Evolutionary conservation across 2,797 vertebrate species (phyloP), one percentile per base, ranked within the genome.

Genomic region (Liparis tanakae): DNA sequence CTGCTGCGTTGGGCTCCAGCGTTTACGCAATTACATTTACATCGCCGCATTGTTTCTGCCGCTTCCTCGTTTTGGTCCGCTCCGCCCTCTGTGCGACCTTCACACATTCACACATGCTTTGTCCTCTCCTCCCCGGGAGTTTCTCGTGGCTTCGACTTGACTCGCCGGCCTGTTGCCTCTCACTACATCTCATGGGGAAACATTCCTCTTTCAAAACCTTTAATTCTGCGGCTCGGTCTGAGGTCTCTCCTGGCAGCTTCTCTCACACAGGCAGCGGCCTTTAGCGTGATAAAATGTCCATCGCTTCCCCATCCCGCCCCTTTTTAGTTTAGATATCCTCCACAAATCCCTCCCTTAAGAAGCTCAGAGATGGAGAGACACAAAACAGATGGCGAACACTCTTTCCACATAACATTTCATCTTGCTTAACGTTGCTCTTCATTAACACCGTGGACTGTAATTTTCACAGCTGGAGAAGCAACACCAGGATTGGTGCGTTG

Each of bases 371-470:
- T 7, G 6, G 10, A 15, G 37, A 63, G 53, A 72, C 61, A 37
- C 33, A n/a, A 50, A 67, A 65, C 63, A 53, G 48, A 53, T 53
- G 63, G 37, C 10, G 33, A 37, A 65, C 46, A 51, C 36, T 14
- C 8, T 65, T 53, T 37, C n/a, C 46, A 51, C 44, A 34, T n/a
- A 63, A 14, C 37, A 65, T 51, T 51, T 36, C 46, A 18, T 10
- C 6, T 1, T 10, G 48, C 8, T 50, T 1, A 20, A 9, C n/a
- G 9, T 48, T 3, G n/a, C 46, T 7, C 46, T 48, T 18, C 1
- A 44, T 14, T 44, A 44, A 44, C 14, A 44, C 15, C 44, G 7
- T 46, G 6, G 6, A 46, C 44, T 46, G 10, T 7, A 10, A 39
- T 39, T 39, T 39, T 39, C 37, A 37, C 37, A 37, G 37, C 37